Base-by-base conservation (phyloP, 2,888 invertebrate genomes). In the Stenolophus ochropezus region DNA sequence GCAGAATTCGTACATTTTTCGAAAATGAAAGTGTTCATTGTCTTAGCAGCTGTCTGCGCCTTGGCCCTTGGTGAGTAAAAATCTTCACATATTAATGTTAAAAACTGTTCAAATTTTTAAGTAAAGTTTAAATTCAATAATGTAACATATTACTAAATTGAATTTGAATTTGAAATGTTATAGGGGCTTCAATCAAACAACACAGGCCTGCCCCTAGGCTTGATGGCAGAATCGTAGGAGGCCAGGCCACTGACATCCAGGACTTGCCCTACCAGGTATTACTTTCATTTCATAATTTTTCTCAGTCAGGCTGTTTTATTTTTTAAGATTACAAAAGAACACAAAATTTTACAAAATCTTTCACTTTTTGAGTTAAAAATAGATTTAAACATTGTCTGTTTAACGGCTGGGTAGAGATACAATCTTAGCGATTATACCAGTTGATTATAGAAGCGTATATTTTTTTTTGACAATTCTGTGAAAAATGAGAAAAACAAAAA, bases 171-270 rank as follows among this genome's bases (percentile, higher is more conserved):
- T n/a, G n/a, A n/a, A 42, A 42, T 8, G 33, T 42, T 42, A 6
- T 42, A 42, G 33, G 33, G 8, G 8, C 4, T 8, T 11, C 6
- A 0, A 6, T 42, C 8, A 42, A 42, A 11, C 33, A 1, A 42
- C 33, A 11, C n/a, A 6, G 49, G 49, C 49, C 49, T 56, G 11
- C 20, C 11, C 56, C 56, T 56, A 56, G 65, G 11, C 25, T 80
- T 1, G 80, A 82, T 53, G 82, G 79, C n/a, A 86, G 87, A 16
- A 88, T 89, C 75, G 87, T 89, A 0, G 89, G 89, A 6, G 89
- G 90, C 27, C 83, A 83, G 42, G 49, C 47, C 49, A 27, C 74
- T 16, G 25, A 75, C 3, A 75, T 75, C 47, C n/a, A 56, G 16
- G 51, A 81, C n/a, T 51, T 49, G 4, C 81, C 81, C 4, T 74